phyloP scores from a whole-genome alignment of 2,113 vertebrate genomes.

The Naja naja region DNA sequence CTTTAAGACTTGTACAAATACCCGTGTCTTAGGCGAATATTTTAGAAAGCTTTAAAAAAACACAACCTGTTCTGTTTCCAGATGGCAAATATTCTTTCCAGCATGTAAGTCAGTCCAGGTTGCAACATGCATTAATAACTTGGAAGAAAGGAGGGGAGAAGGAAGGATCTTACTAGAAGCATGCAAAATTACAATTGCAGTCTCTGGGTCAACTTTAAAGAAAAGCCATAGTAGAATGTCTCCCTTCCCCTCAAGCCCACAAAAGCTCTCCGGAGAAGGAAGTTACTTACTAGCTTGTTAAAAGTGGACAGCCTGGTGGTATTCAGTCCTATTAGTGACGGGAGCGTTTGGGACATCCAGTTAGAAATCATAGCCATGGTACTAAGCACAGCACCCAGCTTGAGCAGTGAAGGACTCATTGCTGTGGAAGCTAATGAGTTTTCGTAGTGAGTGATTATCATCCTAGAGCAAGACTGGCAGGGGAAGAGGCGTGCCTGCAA shows the following conservation, averaged over 20 bases:
- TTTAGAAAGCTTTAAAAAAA: not conserved
- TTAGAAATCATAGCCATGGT: constrained; percentile 94
- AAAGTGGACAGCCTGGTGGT: constrained; percentile 71
- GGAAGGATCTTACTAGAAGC: not conserved
- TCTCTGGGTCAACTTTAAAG: constrained; percentile 18
- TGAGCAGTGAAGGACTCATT: constrained; percentile 89
- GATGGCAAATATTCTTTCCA: constrained; percentile 14
- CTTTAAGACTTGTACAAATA: constrained; percentile 19
- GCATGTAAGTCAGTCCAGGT: constrained; percentile 16
- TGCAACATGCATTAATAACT: constrained; percentile 44
- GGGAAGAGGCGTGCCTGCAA: constrained; percentile 71
- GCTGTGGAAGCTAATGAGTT: constrained; percentile 75
- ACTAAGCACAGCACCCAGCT: constrained; percentile 91
- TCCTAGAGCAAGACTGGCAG: constrained; percentile 61
- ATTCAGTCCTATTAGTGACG: constrained; percentile 87
- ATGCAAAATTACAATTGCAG: constrained; percentile 16
- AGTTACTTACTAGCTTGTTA: constrained; percentile 76
- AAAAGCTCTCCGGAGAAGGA: constrained; percentile 37
- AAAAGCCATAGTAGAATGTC: constrained; percentile 29
- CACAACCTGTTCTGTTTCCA: constrained; percentile 1
- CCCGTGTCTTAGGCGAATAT: constrained; percentile 3
- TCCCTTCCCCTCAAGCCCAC: constrained; percentile 1
- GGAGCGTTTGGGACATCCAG: constrained; percentile 97
- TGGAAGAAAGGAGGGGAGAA: not conserved
- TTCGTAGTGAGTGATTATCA: constrained; percentile 74